phyloP scores from a whole-genome alignment of 2,888 invertebrate species.

The Protonemura montana region DNA sequence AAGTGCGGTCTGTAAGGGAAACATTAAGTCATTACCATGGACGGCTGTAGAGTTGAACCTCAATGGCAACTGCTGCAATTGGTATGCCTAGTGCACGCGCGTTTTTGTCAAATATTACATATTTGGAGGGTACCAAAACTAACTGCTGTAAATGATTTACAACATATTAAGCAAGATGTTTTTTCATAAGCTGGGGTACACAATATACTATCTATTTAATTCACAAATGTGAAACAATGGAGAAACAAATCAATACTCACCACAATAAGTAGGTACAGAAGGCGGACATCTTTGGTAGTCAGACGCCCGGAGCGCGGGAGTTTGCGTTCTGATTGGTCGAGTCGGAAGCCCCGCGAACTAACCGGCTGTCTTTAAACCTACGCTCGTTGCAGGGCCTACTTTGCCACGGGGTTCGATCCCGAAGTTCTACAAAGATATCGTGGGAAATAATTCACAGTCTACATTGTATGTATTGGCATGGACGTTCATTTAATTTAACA shows the following conservation, averaged over 20 bases:
- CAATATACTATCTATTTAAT: neutral
- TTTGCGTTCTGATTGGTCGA: neutral
- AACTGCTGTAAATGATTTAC: neutral
- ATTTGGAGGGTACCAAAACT: neutral
- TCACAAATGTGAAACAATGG: constrained; percentile 7
- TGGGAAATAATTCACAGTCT: too few relatives aligned
- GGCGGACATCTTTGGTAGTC: constrained; percentile 14
- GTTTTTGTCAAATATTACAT: neutral
- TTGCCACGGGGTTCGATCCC: neutral
- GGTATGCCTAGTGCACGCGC: neutral
- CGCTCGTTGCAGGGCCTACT: neutral
- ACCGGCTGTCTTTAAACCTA: neutral
- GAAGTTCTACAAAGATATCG: too few relatives aligned
- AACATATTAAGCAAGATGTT: neutral
- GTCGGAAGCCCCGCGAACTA: neutral
- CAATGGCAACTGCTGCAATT: neutral
- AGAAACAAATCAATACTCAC: constrained; percentile 20
- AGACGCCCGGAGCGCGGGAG: constrained; percentile 4
- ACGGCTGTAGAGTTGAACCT: neutral
- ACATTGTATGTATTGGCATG: too few relatives aligned
- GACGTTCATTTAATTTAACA: too few relatives aligned
- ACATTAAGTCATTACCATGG: neutral
- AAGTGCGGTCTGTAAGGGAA: neutral
- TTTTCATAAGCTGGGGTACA: neutral
- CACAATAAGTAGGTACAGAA: neutral